These are phyloP conservation scores for Pachymerium ferrugineum DNA, from an alignment of 2,888 invertebrate species.

Conservation along the genomic window DNA sequence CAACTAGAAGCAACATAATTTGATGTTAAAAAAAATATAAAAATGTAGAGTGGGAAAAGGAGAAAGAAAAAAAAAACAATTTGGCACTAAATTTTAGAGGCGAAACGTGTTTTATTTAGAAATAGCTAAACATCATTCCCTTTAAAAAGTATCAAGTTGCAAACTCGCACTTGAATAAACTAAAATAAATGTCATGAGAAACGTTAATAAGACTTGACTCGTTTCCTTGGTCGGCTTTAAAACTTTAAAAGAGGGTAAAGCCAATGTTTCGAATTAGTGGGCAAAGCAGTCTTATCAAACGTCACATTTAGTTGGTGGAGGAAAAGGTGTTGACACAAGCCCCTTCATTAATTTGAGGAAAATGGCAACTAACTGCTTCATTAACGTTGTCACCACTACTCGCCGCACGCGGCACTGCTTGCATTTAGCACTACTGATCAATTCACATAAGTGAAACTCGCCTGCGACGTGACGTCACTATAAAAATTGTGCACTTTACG, in stretches of 20 bases:
- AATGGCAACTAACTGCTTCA: conserved; percentile 10
- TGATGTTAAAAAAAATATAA: not conserved
- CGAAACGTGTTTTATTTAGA: too few species aligned
- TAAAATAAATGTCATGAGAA: not conserved
- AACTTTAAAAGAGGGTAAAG: conserved; percentile 5
- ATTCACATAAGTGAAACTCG: not conserved
- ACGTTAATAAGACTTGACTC: not conserved
- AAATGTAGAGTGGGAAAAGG: too few species aligned
- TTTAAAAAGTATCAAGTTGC: not conserved
- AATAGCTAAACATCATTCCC: not conserved
- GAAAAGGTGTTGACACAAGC: conserved; percentile 14
- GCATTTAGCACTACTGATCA: conserved; percentile 4
- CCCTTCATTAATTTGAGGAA: conserved; percentile 15
- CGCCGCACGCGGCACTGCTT: not conserved
- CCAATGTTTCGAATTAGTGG: conserved; percentile 14
- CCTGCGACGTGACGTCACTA: not conserved
- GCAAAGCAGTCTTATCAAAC: conserved; percentile 18
- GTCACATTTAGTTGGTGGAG: not conserved
- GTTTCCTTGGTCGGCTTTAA: not conserved
- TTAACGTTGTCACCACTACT: not conserved
- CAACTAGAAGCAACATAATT: not conserved
- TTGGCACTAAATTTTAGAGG: too few species aligned
- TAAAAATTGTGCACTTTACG: not conserved
- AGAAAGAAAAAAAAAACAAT: too few species aligned
- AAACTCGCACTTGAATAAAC: not conserved